Conservation (phyloP, 1,140 invertebrate genomes). For the Drosophila nigromelanica region DNA sequence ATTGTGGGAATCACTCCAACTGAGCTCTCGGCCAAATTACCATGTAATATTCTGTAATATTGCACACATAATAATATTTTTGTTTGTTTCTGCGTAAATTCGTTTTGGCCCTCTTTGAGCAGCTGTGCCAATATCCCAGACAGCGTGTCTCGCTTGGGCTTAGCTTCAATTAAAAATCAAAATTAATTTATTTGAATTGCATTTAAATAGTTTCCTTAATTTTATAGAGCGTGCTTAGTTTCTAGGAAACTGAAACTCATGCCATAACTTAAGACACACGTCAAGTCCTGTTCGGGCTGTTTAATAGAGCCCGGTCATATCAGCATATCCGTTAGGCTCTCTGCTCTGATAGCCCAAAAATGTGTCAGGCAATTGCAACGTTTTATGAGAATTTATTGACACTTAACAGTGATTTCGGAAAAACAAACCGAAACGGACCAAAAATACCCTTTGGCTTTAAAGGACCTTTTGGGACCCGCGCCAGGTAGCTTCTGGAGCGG, state of each 20-base stretch:
- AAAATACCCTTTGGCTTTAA: constrained; percentile 14
- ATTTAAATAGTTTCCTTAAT: background rate
- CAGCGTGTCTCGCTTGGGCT: constrained; percentile 47
- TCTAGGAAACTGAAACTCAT: constrained; percentile 15
- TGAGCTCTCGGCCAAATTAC: constrained; percentile 46
- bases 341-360: constrained; percentile 50
- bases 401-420: constrained; percentile 56
- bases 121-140: constrained; percentile 54
- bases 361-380: constrained; percentile 65
- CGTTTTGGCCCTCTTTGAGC: constrained; percentile 34
- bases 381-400: constrained; percentile 77
- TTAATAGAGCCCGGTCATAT: constrained; percentile 22
- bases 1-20: background rate
- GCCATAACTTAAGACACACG: constrained; percentile 50
- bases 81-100: constrained; percentile 64
- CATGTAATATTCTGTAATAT: constrained; percentile 71
- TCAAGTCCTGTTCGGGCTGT: constrained; percentile 8
- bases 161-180: background rate
- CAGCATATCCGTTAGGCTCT: constrained; percentile 47
- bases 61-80: constrained; percentile 27
- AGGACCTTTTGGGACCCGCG: constrained; percentile 8
- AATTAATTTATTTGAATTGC: background rate
- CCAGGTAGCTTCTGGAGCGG: constrained; percentile 36
- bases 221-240: constrained; percentile 6
- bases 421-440: constrained; percentile 31